These are phyloP conservation scores for Hemicrepidius hirtus DNA, from an alignment of 2,888 invertebrate species.

Conservation along the genomic window DNA sequence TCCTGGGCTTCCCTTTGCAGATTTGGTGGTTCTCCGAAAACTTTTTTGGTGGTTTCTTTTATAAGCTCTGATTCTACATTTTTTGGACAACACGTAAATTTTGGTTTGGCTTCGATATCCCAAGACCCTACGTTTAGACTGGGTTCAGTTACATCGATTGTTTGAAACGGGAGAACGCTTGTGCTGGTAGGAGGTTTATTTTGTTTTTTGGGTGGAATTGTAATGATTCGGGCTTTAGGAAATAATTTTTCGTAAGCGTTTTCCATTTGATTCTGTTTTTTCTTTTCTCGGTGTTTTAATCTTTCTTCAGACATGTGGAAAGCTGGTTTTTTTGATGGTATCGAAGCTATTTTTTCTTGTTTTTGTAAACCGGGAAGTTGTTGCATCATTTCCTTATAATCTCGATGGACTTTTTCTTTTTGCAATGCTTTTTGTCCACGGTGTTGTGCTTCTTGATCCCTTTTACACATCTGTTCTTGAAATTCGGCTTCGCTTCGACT, in stretches of 20 bases:
- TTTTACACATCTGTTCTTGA: slow-evolving; percentile 61
- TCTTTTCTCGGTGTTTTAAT: slow-evolving; percentile 69
- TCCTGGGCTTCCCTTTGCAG: background rate
- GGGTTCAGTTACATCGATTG: slow-evolving; percentile 49
- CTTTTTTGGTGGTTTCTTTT: background rate
- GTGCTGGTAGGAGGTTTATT: background rate
- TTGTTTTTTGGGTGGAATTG: slow-evolving; percentile 62
- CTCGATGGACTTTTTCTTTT: slow-evolving; percentile 72
- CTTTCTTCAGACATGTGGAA: slow-evolving; percentile 71
- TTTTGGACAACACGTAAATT: background rate
- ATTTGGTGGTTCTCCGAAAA: background rate
- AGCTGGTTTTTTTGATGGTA: slow-evolving; percentile 64
- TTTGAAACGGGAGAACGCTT: slow-evolving; percentile 50
- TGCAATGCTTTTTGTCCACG: slow-evolving; percentile 74
- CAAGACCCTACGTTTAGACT: slow-evolving; percentile 56
- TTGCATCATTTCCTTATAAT: slow-evolving; percentile 73
- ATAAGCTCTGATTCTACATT: slow-evolving; percentile 14
- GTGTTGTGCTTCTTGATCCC: slow-evolving; percentile 65
- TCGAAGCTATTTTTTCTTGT: slow-evolving; percentile 67
- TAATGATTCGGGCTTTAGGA: slow-evolving; percentile 64
- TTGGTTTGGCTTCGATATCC: slow-evolving; percentile 47
- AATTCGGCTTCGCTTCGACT: slow-evolving; percentile 62
- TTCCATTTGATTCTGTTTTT: slow-evolving; percentile 74
- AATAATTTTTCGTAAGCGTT: slow-evolving; percentile 72
- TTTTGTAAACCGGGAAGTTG: slow-evolving; percentile 70